Percentiles rank a stretch among this genome's conserved stretches.
phyloP scores from a whole-genome alignment of 2,888 invertebrate genomes.

The Nomada lathburiana region DNA sequence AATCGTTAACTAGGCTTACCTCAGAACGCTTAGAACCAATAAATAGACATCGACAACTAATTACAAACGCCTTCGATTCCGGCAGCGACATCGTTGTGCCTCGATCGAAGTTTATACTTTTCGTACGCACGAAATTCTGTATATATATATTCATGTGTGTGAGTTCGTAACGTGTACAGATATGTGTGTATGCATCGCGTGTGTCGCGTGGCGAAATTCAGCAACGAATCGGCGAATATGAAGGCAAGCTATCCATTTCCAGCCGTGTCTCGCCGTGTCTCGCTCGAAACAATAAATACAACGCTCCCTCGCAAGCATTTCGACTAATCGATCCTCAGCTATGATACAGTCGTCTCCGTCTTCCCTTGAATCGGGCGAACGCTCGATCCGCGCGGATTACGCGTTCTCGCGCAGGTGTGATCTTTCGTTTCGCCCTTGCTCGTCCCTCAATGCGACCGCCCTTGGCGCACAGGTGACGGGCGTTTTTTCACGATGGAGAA shows the following conservation, averaged over 20 bases:
- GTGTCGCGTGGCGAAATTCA: constrained; percentile 1
- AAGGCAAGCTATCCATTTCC: not conserved
- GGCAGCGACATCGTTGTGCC: constrained; percentile 31
- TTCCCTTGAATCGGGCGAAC: not conserved
- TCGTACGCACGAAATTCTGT: not conserved
- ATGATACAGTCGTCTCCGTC: constrained; percentile 25
- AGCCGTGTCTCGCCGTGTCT: constrained; percentile 12
- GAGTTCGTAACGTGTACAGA: not conserved
- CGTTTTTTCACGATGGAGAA: not conserved
- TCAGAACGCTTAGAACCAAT: constrained; percentile 68
- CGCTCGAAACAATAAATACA: constrained; percentile 66
- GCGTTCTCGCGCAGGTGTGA: not conserved
- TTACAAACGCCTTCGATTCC: constrained; percentile 62
- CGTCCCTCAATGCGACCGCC: not conserved
- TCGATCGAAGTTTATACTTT: not conserved
- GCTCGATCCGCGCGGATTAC: constrained; percentile 8
- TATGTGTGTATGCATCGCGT: not conserved
- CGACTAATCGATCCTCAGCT: constrained; percentile 45
- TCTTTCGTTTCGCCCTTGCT: not conserved
- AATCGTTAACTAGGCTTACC: constrained; percentile 64
- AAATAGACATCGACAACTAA: constrained; percentile 72
- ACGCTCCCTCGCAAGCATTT: constrained; percentile 31
- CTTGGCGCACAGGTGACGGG: not conserved
- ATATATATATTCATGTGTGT: not conserved
- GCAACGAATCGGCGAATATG: constrained; percentile 12